Base-by-base conservation (phyloP, 1,140 invertebrate genomes). In the Acarapis woodi region DNA sequence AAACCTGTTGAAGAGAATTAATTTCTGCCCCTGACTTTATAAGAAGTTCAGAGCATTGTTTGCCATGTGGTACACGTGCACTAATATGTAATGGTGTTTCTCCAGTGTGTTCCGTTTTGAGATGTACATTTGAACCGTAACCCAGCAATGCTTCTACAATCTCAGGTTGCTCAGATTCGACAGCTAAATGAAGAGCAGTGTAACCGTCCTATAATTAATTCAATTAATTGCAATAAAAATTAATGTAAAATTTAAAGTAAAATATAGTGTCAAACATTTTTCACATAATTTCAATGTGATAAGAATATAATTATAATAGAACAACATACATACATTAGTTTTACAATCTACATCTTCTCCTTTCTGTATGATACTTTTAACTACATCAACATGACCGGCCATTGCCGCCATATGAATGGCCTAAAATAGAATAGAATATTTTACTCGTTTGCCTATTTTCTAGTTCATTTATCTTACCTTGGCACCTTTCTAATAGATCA, bases 121-220 rank as follows among this genome's bases (percentile, higher is more conserved):
- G 71, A 55, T 96, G 83, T 2, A 97, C 83, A 53, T 90, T 75
- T 3, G 90, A 88, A 21, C 90, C 88, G 52, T 76, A 88, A 4
- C 90, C 90, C 1, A 97, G 59, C 19, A 97, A 58, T 1, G 82
- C 87, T 60, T 97, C 88, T n/a, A 97, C 88, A 5, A 94, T 85
- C 19, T 73, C 67, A 6, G 87, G 80, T 53, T 93, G 88, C 39
- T 77, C 76, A 26, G 75, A 78, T 57, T 94, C 78, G 2, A 96
- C 87, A 14, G 87, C 88, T 46, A 96, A 79, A 51, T 97, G 90
- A 0, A 99, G 60, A 12, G 90, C 83, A 18, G 90, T 96, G 53
- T 85, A 90, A 50, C 90, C 87, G 50, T 94, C 85, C 74, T 94
- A 45, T n/a, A n/a, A n/a, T 44, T 41, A 37, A 41, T 12, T 16